Base-by-base conservation (phyloP, 2,797 vertebrate genomes). In the Ispidina lecontei region DNA sequence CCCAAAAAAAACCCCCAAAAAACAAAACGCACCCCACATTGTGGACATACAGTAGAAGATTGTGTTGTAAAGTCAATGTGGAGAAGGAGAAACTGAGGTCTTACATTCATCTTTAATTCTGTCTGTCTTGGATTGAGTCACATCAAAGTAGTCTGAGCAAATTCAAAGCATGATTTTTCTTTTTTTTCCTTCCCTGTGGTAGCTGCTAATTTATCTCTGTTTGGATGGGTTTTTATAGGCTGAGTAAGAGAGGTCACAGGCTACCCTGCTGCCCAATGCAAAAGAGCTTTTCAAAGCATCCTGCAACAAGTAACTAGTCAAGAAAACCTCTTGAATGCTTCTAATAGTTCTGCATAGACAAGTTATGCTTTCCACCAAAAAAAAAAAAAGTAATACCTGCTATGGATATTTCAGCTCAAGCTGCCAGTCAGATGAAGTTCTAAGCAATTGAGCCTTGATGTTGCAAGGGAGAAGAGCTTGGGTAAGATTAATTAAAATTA, bases 401-500 rank as follows among this genome's bases (percentile, higher is more conserved):
- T 81, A 29, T 56, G 28, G 37, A 77, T 67, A 62, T 43, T 91
- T 87, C 33, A 47, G 56, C 51, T 84, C 68, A 68, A 91, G 49
- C 68, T 94, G 64, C 52, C 59, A 54, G 18, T 91, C 71, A 89
- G 63, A 54, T 79, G 78, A 89, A 90, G 11, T 68, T 60, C 54
- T 82, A 76, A 91, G 76, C 44, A 72, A 91, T 81, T 52, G 54
- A 89, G 47, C 46, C 17, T 49, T 35, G 9, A 31, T 90, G 60
- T 64, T 91, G 49, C 35, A 84, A 82, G n/a, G 56, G 64, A 86
- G 43, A 73, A 65, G 28, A 75, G 35, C 73, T 82, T 84, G 33
- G 46, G 31, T 64, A 84, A 69, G 58, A 84, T 77, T 93, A 95
- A 94, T 96, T 94, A 90, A 91, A 93, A 93, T 84, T 60, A 82